A percentile compares a stretch with the other conserved stretches of the same genome.
Evolutionary conservation across 2,888 invertebrate species (phyloP).

Genomic region (Eilema sororculum): DNA sequence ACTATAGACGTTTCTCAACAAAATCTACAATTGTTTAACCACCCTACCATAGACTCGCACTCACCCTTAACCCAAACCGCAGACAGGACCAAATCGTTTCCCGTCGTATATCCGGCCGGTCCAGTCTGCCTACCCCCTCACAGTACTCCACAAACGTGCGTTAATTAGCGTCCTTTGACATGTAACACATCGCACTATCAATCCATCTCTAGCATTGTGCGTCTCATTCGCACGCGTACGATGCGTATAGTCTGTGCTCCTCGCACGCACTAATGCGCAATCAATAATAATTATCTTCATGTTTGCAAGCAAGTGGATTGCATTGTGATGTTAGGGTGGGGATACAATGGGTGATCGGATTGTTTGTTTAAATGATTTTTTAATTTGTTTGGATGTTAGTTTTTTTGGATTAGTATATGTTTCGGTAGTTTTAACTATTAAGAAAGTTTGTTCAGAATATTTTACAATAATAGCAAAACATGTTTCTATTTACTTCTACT

Average conservation of each 20-base stretch:
- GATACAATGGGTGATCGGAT: slow-evolving; percentile 17
- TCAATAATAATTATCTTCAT: slow-evolving; percentile 85
- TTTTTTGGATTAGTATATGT: neutral
- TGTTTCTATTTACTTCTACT: no score
- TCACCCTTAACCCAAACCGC: slow-evolving; percentile 12
- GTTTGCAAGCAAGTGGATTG: slow-evolving; percentile 81
- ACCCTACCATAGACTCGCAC: neutral
- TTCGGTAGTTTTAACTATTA: neutral
- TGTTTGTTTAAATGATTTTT: neutral
- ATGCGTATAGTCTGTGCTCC: slow-evolving; percentile 43
- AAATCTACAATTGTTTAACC: neutral
- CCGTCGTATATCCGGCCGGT: slow-evolving; percentile 8
- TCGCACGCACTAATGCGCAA: slow-evolving; percentile 77
- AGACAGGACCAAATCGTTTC: slow-evolving; percentile 23
- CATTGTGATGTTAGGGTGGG: slow-evolving; percentile 63
- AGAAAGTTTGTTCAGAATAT: no score
- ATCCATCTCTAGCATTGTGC: slow-evolving; percentile 45
- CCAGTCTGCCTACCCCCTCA: slow-evolving; percentile 11
- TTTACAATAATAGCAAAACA: no score
- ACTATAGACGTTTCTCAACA: no score
- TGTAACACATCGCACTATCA: slow-evolving; percentile 71
- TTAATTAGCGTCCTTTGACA: slow-evolving; percentile 75
- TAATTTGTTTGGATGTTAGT: neutral
- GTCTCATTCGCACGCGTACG: slow-evolving; percentile 41
- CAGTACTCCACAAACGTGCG: slow-evolving; percentile 50